Base-by-base conservation (phyloP, 35 echinoderm and acorn worm species). In the Heliocidaris erythrogramma region DNA sequence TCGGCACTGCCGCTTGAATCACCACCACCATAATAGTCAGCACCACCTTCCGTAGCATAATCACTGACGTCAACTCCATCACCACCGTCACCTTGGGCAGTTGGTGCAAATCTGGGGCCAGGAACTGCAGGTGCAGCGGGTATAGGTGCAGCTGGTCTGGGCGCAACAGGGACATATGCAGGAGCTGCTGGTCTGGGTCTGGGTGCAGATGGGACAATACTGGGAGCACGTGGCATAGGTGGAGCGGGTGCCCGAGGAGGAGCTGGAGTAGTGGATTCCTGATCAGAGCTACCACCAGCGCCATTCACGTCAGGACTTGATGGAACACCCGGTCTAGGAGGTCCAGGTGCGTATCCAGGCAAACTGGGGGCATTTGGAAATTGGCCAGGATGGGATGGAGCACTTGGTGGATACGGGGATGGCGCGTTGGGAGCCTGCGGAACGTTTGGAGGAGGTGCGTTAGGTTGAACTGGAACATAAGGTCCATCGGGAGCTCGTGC, bases 51-150 rank as follows among this genome's bases (percentile, higher is more conserved):
- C 21, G 29, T 30, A 89, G 17, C 87, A 32, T 32, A 42, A 47
- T 48, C 87, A 89, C 47, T 30, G 10, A 32, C 87, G 31, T 89
- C 87, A 31, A 9, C 47, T 42, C 47, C 87, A 32, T 89, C 87
- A n/a, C 47, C 87, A 89, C 31, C 87, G 12, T 89, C 87, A 89
- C 47, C 32, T 42, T 16, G 31, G 87, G 31, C 30, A 89, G 32
- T 31, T 9, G 31, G 87, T 42, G 31, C 87, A 9, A 89, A 78
- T 78, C 65, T 78, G 0, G 65, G 21, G 21, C 8, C 87, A 42
- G 87, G 87, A 42, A 89, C 87, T 89, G 13, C 87, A 30, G 86
- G 86, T 88, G 86, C 86, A 35, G 87, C 87, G 10, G 87, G 87
- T 32, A 18, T 30, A 78, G 65, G 65, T n/a, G 65, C 65, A 18